Conservation (phyloP, 2,113 vertebrate genomes). For the Phylloscopus trochilus region DNA sequence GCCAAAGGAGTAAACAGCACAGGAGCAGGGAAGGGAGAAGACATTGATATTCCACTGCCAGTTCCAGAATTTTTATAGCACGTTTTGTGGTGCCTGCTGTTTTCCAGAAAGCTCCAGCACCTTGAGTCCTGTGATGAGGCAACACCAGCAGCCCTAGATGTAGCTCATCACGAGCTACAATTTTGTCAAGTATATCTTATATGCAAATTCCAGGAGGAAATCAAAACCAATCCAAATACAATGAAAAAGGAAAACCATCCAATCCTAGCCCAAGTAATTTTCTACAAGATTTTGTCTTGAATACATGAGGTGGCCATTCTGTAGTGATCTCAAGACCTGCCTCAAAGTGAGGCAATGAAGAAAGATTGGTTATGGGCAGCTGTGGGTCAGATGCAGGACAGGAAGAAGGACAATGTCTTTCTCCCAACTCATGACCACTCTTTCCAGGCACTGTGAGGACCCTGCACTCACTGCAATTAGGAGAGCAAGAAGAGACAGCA, state of each 20-base stretch:
- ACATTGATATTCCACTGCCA: accelerated
- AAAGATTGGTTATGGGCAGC: not conserved
- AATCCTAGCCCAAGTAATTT: not conserved
- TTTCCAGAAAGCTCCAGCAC: not conserved
- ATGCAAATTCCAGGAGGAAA: not conserved
- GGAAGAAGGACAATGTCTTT: not conserved
- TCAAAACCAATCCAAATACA: not conserved
- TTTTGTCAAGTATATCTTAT: not conserved
- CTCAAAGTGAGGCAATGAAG: not conserved
- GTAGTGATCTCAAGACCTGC: not conserved
- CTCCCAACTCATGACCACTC: not conserved
- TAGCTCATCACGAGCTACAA: not conserved
- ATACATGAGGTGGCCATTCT: accelerated
- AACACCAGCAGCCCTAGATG: not conserved
- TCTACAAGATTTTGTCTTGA: not conserved
- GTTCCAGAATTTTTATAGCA: not conserved
- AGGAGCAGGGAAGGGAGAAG: not conserved
- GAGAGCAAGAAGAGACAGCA: not conserved
- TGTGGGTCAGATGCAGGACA: not conserved
- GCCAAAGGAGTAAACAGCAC: not conserved
- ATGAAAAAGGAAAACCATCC: accelerated
- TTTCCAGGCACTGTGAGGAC: not conserved
- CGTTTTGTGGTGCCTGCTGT: not conserved
- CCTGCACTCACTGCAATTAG: not conserved
- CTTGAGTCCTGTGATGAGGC: not conserved